Conservation (phyloP, 1,140 invertebrate species). For the Hypothenemus hampei region DNA sequence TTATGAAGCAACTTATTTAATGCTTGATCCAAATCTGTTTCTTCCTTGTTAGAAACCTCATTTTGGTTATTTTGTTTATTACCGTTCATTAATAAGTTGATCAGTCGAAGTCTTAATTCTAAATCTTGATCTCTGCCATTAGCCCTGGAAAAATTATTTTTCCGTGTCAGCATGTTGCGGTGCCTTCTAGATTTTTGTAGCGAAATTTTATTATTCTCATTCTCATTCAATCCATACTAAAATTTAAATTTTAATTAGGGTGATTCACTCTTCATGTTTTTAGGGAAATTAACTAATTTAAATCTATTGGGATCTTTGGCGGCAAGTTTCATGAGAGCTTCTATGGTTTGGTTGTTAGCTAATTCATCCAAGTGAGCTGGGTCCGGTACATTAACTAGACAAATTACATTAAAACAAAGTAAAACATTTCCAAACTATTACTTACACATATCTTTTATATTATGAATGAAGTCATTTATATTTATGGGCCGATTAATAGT, state of each 20-base stretch:
- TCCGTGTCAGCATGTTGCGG: neutral
- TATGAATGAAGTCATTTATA: no score
- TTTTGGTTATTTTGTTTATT: neutral
- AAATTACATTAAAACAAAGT: no score
- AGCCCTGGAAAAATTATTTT: neutral
- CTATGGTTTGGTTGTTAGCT: no score
- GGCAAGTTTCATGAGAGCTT: no score
- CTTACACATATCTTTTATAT: no score
- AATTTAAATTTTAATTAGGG: neutral
- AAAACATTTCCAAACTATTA: no score
- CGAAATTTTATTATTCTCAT: neutral
- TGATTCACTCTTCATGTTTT: neutral
- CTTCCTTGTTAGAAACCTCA: neutral
- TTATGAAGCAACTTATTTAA: neutral
- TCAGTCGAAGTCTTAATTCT: slow-evolving; percentile 2
- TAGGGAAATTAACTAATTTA: neutral
- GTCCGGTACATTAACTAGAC: no score
- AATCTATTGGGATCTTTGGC: neutral
- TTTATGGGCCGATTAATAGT: no score
- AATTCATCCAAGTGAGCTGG: no score
- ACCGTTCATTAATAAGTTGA: neutral
- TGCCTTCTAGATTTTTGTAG: neutral
- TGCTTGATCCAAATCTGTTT: neutral
- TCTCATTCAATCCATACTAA: neutral
- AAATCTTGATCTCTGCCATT: slow-evolving; percentile 2